Conservation (phyloP, 2,113 vertebrate species). For the Paradisaea rubra region DNA sequence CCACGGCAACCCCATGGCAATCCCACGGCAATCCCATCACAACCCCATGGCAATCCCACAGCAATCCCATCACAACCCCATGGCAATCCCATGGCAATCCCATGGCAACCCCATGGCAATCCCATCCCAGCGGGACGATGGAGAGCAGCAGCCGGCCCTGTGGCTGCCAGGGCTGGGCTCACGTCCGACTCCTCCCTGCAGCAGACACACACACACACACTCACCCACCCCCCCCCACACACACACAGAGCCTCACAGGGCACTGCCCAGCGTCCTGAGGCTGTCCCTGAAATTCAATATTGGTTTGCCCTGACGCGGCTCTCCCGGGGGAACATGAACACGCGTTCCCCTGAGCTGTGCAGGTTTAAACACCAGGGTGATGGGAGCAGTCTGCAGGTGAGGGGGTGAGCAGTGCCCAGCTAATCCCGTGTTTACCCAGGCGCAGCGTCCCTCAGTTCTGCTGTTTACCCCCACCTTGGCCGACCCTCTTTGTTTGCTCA, state of each 20-base stretch:
- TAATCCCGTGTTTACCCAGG: neutral
- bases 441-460: neutral
- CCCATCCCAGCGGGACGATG: neutral
- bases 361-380: neutral
- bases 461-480: neutral
- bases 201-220: too few species aligned
- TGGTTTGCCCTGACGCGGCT: neutral
- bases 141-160: neutral
- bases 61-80: too few species aligned
- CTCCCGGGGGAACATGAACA: accelerated
- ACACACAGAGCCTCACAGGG: neutral
- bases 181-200: neutral
- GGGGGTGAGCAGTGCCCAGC: neutral
- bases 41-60: too few species aligned
- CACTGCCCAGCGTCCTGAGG: neutral
- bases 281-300: neutral
- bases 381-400: neutral
- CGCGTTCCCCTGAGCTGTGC: neutral
- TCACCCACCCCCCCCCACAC: too few species aligned
- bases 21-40: too few species aligned
- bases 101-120: too few species aligned
- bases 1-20: too few species aligned
- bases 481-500: neutral
- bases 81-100: too few species aligned
- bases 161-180: neutral